phyloP scores from a whole-genome alignment of 2,888 invertebrate species.

The Sinelater perroti region DNA sequence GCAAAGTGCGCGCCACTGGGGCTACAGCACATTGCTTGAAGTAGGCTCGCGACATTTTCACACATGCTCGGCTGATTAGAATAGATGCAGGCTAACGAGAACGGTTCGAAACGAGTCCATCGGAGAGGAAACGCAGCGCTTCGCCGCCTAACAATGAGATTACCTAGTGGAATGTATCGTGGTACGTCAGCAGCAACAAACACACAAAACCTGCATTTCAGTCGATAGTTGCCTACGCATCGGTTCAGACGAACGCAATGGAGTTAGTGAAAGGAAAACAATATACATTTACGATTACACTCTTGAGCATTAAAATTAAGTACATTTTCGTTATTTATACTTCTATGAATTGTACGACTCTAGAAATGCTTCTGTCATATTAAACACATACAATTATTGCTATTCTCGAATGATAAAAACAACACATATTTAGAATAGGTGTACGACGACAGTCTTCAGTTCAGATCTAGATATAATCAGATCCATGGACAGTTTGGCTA shows the following conservation, averaged over 20 bases:
- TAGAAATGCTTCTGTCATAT: slow-evolving; percentile 37
- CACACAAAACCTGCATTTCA: slow-evolving; percentile 41
- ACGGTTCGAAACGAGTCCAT: slow-evolving; percentile 16
- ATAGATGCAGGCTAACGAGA: slow-evolving; percentile 35
- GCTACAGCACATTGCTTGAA: too few relatives aligned
- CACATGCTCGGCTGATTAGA: slow-evolving; percentile 32
- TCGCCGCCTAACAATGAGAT: slow-evolving; percentile 33
- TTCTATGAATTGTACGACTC: slow-evolving; percentile 38
- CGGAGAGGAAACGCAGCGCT: slow-evolving; percentile 29
- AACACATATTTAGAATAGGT: slow-evolving; percentile 38
- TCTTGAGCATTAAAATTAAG: slow-evolving; percentile 57
- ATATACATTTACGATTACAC: slow-evolving; percentile 46
- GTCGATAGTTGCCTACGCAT: slow-evolving; percentile 42
- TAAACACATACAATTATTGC: slow-evolving; percentile 57
- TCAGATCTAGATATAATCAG: slow-evolving; percentile 36
- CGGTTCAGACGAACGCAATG: slow-evolving; percentile 32
- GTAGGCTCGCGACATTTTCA: slow-evolving; percentile 26
- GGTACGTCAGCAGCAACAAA: slow-evolving; percentile 27
- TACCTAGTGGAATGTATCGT: slow-evolving; percentile 36
- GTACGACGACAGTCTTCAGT: slow-evolving; percentile 36
- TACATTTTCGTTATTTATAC: too few relatives aligned
- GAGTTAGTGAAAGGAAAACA: slow-evolving; percentile 34
- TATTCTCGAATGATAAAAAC: slow-evolving; percentile 46
- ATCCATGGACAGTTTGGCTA: slow-evolving; percentile 40
- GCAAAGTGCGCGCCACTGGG: too few relatives aligned